Evolutionary conservation across 2,797 vertebrate genomes (phyloP).

Genomic region (Lycodopsis pacificus): DNA sequence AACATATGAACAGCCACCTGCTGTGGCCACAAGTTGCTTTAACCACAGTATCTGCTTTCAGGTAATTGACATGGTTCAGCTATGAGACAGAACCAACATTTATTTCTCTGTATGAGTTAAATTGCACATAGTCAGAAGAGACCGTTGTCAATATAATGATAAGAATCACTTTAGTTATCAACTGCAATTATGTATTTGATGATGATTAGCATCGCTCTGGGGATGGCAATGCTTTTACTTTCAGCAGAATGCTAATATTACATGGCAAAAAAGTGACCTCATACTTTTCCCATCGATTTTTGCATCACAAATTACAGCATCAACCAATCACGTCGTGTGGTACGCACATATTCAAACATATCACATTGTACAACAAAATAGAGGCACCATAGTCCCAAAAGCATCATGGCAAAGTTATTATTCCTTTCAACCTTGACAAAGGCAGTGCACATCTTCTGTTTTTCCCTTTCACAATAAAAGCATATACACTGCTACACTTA

Average conservation of each 20-base stretch:
- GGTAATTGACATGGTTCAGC: neutral
- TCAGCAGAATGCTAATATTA: no score
- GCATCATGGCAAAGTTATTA: neutral
- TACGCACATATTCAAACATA: neutral
- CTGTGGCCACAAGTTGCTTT: conserved; percentile 38
- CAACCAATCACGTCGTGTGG: neutral
- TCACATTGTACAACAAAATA: neutral
- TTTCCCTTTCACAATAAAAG: neutral
- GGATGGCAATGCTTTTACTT: neutral
- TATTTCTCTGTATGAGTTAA: neutral
- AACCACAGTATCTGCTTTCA: neutral
- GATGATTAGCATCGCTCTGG: neutral
- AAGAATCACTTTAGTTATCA: neutral
- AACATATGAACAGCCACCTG: conserved; percentile 23
- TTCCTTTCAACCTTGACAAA: neutral
- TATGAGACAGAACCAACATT: neutral
- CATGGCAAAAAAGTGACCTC: no score
- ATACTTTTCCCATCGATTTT: neutral
- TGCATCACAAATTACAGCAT: neutral
- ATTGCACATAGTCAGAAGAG: neutral
- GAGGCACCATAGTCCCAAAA: neutral
- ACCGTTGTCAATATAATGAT: neutral
- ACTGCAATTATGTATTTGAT: neutral
- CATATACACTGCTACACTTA: neutral
- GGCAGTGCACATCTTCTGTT: neutral